phyloP scores from a whole-genome alignment of 2,113 vertebrate genomes.

The Eublepharis macularius region DNA sequence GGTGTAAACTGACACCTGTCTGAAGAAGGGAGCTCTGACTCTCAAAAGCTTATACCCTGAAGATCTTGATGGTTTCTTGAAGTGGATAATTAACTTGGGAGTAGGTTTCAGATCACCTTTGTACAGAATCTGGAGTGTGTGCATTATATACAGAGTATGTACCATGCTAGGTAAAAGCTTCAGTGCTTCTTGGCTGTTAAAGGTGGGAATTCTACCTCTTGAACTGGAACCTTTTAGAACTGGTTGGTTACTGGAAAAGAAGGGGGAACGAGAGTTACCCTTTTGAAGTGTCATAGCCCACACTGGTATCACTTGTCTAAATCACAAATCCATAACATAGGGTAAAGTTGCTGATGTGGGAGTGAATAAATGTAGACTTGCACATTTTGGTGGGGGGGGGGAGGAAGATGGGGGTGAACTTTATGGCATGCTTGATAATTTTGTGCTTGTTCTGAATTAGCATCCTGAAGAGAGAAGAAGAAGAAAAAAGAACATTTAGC shows the following conservation, averaged over 20 bases:
- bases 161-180: neutral
- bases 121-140: neutral
- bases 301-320: neutral
- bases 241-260: neutral
- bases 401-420: too few species aligned
- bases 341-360: neutral
- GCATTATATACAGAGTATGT: neutral
- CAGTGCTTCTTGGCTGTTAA: neutral
- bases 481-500: neutral
- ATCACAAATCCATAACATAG: neutral
- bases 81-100: too few species aligned
- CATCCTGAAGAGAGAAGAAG: neutral
- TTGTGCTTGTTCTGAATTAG: neutral
- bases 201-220: neutral
- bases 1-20: too few species aligned
- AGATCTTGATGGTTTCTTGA: too few species aligned
- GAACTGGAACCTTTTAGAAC: neutral
- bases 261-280: neutral
- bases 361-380: neutral
- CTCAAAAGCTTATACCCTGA: too few species aligned
- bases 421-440: neutral
- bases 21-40: too few species aligned
- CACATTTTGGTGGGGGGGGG: fast-evolving
- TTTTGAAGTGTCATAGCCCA: fast-evolving
- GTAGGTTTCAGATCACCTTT: neutral